Evolutionary conservation across 2,888 invertebrate genomes (phyloP).

Genomic region (Cerceris ruficornis): DNA sequence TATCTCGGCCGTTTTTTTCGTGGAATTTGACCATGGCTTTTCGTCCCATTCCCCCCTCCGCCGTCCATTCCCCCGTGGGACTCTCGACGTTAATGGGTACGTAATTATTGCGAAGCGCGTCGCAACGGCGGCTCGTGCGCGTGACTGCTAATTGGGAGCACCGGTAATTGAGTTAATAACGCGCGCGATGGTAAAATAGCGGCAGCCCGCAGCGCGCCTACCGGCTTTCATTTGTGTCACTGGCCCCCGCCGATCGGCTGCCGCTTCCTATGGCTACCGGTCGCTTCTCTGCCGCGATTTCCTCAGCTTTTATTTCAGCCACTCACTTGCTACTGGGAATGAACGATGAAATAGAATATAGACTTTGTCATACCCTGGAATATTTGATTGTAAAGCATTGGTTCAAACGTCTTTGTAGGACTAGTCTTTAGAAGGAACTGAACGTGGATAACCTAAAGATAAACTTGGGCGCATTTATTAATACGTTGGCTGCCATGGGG

Average conservation of each 20-base stretch:
- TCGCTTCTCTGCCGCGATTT: background rate
- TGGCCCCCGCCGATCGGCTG: conserved; percentile 8
- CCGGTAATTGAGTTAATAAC: conserved; percentile 66
- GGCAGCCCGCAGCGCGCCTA: conserved; percentile 37
- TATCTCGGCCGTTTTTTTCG: background rate
- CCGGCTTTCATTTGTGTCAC: conserved; percentile 47
- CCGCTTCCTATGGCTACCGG: conserved; percentile 23
- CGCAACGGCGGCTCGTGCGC: conserved; percentile 48
- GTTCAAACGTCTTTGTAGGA: too few species aligned
- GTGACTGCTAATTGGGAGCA: conserved; percentile 64
- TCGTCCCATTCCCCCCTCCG: conserved; percentile 6
- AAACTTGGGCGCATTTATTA: too few species aligned
- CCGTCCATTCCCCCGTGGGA: conserved; percentile 6
- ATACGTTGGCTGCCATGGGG: too few species aligned
- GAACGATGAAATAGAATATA: too few species aligned
- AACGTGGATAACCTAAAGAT: too few species aligned
- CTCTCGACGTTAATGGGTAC: conserved; percentile 49
- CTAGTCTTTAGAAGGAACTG: too few species aligned
- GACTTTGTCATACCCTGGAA: too few species aligned
- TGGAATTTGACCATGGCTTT: background rate
- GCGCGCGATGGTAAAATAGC: conserved; percentile 51
- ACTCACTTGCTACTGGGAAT: background rate
- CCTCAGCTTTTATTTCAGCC: background rate
- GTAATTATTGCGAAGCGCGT: conserved; percentile 57
- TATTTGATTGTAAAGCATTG: too few species aligned